Conservation (phyloP, 1,140 invertebrate species). For the Kradibia gibbosae region DNA sequence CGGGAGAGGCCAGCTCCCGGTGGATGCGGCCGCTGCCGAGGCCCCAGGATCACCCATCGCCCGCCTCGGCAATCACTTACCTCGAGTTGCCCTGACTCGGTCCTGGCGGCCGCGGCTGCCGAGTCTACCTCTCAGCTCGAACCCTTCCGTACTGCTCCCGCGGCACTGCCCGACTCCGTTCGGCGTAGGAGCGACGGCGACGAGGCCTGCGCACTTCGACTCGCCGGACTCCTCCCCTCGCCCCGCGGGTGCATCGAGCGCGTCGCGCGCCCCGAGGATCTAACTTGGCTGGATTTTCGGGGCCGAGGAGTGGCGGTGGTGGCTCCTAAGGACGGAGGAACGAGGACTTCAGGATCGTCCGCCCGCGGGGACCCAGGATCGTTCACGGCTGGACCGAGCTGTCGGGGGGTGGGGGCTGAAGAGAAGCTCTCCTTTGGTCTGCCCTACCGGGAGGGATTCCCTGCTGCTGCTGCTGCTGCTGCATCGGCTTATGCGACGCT, state of each 20-base stretch:
- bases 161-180: neutral
- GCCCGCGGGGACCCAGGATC: no score
- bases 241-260: conserved; percentile 37
- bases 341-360: no score
- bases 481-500: neutral
- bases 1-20: no score
- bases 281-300: no score
- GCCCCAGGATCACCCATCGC: no score
- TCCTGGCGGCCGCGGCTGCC: neutral
- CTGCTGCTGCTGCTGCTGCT: no score
- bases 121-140: conserved; percentile 36
- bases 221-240: neutral
- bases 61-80: no score
- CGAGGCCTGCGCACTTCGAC: neutral
- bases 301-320: neutral
- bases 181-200: neutral
- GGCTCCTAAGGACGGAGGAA: neutral
- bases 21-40: no score
- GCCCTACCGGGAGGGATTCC: neutral
- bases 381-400: neutral
- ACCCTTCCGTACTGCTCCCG: conserved; percentile 35
- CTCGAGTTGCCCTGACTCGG: conserved; percentile 29
- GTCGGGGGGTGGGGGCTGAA: neutral
- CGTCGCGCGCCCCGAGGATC: no score
- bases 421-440: conserved; percentile 7